Conservation (phyloP, 2,797 vertebrate species). For the Acanthopagrus latus region DNA sequence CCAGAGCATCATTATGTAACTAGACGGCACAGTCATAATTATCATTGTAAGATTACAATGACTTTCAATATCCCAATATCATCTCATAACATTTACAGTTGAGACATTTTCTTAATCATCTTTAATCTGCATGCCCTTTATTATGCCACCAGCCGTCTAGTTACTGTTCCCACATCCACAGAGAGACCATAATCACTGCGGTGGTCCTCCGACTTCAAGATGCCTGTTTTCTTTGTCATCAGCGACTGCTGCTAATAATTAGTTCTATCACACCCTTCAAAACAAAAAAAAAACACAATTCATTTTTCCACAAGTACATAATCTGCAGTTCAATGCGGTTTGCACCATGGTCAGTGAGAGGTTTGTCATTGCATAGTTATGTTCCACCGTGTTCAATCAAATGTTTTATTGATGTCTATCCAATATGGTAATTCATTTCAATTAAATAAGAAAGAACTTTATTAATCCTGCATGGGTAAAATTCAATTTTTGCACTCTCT, state of each 20-base stretch:
- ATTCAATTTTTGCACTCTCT: no score
- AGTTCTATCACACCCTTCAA: conserved; percentile 15
- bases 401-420: conserved; percentile 3
- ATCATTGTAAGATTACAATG: conserved; percentile 49
- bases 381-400: background rate
- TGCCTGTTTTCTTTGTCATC: conserved; percentile 35
- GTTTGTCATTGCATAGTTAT: background rate
- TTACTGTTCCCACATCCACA: conserved; percentile 51
- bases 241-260: conserved; percentile 28
- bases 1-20: conserved; percentile 47
- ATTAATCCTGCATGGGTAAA: no score
- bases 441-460: conserved; percentile 7
- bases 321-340: background rate
- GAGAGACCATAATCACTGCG: conserved; percentile 49
- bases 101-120: conserved; percentile 63
- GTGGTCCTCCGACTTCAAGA: conserved; percentile 36
- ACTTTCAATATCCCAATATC: conserved; percentile 55
- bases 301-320: background rate
- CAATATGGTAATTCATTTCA: conserved; percentile 7
- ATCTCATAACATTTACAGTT: conserved; percentile 68
- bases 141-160: conserved; percentile 47
- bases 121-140: conserved; percentile 66
- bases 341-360: background rate
- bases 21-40: conserved; percentile 40
- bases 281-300: conserved; percentile 23